Conservation (phyloP, 2,797 vertebrate species). For the Myiothlypis coronata region DNA sequence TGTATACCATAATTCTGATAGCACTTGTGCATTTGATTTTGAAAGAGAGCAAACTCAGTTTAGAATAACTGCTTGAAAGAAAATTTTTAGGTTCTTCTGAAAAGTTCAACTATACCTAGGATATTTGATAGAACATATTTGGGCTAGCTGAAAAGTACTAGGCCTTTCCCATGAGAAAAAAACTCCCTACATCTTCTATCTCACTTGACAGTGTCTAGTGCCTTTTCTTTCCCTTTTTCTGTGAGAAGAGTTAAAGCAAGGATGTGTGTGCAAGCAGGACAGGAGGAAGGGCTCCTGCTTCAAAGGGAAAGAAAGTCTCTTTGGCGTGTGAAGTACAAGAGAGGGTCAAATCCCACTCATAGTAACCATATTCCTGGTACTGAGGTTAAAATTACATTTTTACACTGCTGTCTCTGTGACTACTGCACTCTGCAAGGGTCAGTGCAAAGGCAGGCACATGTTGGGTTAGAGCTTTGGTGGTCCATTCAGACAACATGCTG, state of each 20-base stretch:
- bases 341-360: not conserved
- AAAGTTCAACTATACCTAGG: not conserved
- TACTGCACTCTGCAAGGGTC: not conserved
- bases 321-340: not conserved
- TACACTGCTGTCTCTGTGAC: not conserved
- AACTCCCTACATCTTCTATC: not conserved
- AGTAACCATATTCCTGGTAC: not conserved
- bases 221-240: not conserved
- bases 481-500: not conserved
- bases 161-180: not conserved
- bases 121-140: not conserved
- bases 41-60: not conserved
- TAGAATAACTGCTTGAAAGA: not conserved
- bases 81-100: not conserved
- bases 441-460: not conserved
- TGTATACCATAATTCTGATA: not conserved
- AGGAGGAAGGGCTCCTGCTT: not conserved
- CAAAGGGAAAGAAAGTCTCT: not conserved
- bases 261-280: not conserved
- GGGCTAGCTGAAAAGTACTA: not conserved
- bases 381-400: not conserved
- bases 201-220: not conserved
- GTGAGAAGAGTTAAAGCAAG: not conserved
- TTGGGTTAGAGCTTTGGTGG: not conserved
- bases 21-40: not conserved